phyloP scores from a whole-genome alignment of 2,797 vertebrate genomes.

The Paratrypauchen microcephalus region DNA sequence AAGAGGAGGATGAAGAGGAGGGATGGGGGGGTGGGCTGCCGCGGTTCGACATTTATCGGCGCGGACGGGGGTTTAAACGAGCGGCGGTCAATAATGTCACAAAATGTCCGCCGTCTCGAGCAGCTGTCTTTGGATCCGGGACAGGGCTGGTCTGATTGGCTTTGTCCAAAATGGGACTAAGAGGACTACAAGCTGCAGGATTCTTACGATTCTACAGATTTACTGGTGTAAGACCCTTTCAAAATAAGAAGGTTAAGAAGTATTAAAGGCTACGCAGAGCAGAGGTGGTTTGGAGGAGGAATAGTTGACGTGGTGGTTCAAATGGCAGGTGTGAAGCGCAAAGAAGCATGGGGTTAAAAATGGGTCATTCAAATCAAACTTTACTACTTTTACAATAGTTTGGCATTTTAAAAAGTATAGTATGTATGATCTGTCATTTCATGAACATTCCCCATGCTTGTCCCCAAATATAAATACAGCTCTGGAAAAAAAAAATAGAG shows the following conservation, averaged over 20 bases:
- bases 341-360: too few relatives aligned
- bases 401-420: too few relatives aligned
- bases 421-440: too few relatives aligned
- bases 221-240: neutral
- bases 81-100: conserved; percentile 15
- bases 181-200: neutral
- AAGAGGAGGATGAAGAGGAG: conserved; percentile 38
- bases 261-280: too few relatives aligned
- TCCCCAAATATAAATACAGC: too few relatives aligned
- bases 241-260: neutral
- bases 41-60: conserved; percentile 5
- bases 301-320: too few relatives aligned
- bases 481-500: too few relatives aligned
- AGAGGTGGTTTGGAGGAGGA: too few relatives aligned
- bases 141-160: neutral
- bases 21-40: conserved; percentile 37
- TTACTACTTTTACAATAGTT: too few relatives aligned
- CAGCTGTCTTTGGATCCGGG: neutral
- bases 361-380: too few relatives aligned
- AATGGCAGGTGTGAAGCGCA: too few relatives aligned
- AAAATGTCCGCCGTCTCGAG: neutral
- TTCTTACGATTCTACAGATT: neutral
- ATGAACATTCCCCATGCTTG: too few relatives aligned
- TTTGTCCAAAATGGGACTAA: neutral
- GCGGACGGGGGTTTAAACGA: conserved; percentile 36